phyloP scores from a whole-genome alignment of 1,140 invertebrate genomes.

The Paraescarpia echinospica region DNA sequence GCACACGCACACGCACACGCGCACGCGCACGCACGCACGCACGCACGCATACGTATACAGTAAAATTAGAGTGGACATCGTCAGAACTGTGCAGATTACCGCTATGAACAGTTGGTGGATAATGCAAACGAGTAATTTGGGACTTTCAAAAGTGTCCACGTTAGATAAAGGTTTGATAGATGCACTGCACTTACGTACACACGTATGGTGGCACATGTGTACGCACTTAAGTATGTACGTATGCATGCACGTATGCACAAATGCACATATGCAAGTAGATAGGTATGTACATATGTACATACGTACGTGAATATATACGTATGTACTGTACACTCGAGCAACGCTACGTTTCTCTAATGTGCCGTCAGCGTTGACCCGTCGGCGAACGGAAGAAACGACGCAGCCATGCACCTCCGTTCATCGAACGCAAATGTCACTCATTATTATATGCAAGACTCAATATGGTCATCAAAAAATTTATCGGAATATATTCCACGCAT shows the following conservation, averaged over 20 bases:
- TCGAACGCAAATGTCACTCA: background rate
- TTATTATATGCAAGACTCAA: background rate
- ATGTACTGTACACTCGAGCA: too few species aligned
- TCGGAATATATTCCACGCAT: background rate
- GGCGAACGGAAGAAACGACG: too few species aligned
- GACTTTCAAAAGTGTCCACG: too few species aligned
- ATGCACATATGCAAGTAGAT: background rate
- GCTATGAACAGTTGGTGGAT: too few species aligned
- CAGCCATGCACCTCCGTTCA: background rate
- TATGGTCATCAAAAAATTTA: background rate
- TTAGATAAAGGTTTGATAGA: too few species aligned
- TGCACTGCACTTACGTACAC: too few species aligned
- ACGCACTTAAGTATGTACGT: background rate
- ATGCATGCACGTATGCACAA: slow-evolving; percentile 17
- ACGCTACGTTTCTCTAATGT: background rate
- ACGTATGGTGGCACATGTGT: background rate
- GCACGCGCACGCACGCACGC: too few species aligned
- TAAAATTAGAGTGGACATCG: too few species aligned
- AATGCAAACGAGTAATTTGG: too few species aligned
- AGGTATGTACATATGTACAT: background rate
- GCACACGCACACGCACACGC: too few species aligned
- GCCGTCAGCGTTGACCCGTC: background rate
- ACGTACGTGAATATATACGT: background rate
- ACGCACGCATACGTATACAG: too few species aligned
- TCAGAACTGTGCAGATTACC: too few species aligned